A percentile compares a stretch with the other conserved stretches of the same genome.
Conservation (phyloP, 2,888 invertebrate genomes). For the Sthenelais limicola region DNA sequence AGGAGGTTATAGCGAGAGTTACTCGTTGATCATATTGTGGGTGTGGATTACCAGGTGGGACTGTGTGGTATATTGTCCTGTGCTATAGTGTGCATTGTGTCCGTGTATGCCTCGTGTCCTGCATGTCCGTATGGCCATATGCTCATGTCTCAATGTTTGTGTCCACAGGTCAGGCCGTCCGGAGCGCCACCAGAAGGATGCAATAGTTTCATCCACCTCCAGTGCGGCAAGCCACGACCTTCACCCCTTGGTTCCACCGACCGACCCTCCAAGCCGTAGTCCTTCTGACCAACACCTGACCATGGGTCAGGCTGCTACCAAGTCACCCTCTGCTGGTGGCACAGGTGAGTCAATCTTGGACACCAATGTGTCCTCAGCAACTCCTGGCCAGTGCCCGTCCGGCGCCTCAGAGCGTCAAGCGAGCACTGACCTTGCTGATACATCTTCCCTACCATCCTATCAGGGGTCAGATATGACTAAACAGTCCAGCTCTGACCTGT, state of each 20-base stretch:
- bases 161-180: slow-evolving; percentile 28
- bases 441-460: slow-evolving; percentile 16
- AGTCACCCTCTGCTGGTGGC: slow-evolving; percentile 1
- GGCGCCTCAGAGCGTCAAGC: not conserved
- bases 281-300: not conserved
- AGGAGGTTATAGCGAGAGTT: too few relatives aligned
- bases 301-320: slow-evolving; percentile 20
- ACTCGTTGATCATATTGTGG: too few relatives aligned
- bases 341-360: too few relatives aligned
- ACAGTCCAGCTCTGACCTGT: not conserved
- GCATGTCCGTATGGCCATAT: too few relatives aligned
- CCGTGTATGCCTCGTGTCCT: too few relatives aligned
- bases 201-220: slow-evolving; percentile 28
- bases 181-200: slow-evolving; percentile 24
- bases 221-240: not conserved
- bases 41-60: too few relatives aligned
- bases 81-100: too few relatives aligned
- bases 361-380: too few relatives aligned
- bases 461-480: slow-evolving; percentile 21
- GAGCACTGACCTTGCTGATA: slow-evolving; percentile 13
- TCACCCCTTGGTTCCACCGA: not conserved
- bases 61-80: too few relatives aligned
- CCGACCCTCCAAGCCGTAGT: slow-evolving; percentile 13
- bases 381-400: too few relatives aligned
- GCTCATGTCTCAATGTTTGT: too few relatives aligned